phyloP scores from a whole-genome alignment of 1,140 invertebrate species.

The Teleopsis dalmanni region DNA sequence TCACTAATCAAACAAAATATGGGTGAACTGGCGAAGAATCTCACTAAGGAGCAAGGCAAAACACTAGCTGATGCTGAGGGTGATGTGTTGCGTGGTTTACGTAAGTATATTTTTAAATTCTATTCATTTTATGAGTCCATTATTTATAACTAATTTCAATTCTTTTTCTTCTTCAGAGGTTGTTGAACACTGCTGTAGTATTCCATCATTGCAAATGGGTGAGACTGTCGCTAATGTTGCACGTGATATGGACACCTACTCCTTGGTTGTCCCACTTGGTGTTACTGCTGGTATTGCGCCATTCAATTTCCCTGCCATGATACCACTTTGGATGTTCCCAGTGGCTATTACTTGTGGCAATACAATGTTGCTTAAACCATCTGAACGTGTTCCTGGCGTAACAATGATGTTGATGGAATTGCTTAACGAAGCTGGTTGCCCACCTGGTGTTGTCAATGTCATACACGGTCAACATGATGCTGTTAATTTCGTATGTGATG shows the following conservation, averaged over 20 bases:
- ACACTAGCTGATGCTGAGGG: constrained; percentile 95
- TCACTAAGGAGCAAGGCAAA: constrained; percentile 97
- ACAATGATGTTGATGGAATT: constrained; percentile 91
- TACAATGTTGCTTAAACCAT: constrained; percentile 97
- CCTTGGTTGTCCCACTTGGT: constrained; percentile 69
- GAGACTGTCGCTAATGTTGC: constrained; percentile 87
- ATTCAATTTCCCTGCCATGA: constrained; percentile 99
- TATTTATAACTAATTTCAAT: not conserved
- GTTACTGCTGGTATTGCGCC: constrained; percentile 70
- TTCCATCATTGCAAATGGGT: constrained; percentile 84
- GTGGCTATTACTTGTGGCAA: constrained; percentile 95
- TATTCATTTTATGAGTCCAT: not conserved
- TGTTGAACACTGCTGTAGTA: constrained; percentile 92
- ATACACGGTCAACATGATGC: constrained; percentile 71
- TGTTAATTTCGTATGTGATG: constrained; percentile 53
- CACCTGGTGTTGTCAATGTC: constrained; percentile 88
- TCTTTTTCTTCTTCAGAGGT: constrained; percentile 59
- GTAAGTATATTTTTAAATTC: constrained; percentile 52
- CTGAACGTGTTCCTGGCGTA: constrained; percentile 99
- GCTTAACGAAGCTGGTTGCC: constrained; percentile 98
- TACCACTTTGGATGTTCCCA: constrained; percentile 97
- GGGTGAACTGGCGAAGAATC: constrained; percentile 82
- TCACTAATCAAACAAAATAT: constrained; percentile 58
- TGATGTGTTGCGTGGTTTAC: constrained; percentile 93
- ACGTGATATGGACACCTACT: constrained; percentile 88